Evolutionary conservation across 2,113 vertebrate genomes (phyloP), one percentile per base, ranked within the genome.

Genomic region (Triplophysa rosa): DNA sequence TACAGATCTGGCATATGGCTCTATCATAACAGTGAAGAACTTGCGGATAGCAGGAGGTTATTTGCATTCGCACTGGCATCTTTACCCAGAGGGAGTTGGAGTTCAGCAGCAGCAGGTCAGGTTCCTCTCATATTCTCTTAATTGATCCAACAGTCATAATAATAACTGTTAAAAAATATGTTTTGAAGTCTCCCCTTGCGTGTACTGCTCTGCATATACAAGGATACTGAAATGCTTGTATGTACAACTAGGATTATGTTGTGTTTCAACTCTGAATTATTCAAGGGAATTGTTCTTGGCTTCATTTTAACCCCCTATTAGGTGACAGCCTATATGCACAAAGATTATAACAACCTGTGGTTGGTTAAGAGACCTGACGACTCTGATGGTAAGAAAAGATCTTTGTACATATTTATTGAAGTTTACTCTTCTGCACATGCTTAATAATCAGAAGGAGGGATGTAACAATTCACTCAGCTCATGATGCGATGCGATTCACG

Each of bases 291-390:
- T 12, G 11, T 45, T 12, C 42, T 45, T 45, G 42, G 8, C 42
- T 45, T 45, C 8, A 45, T 45, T 45, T 66, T 63, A 67, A 13
- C 82, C 21, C 33, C 86, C 63, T 78, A 86, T 73, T 86, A 98
- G 97, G 94, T 99, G 78, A 99, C 98, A 56, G 93, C 96, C 21
- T 99, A 99, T 85, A 93, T 96, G 61, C 97, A 98, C 86, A 99
- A 99, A 81, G 98, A 99, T 89, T 92, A 93, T 79, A 99, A 99
- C 91, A 99, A 99, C 86, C 70, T 99, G 80, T 99, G 98, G 98
- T 91, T 97, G 78, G 92, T 99, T 90, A 97, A 95, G 89, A 96
- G 92, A 81, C 92, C 86, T 45, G 89, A 94, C 68, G 59, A 87
- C 4, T 90, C 90, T 67, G 77, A 92, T 84, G 93, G 97, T 98